Base-by-base conservation (phyloP, 2,797 vertebrate genomes). In the Ptychobarbus kaznakovi region DNA sequence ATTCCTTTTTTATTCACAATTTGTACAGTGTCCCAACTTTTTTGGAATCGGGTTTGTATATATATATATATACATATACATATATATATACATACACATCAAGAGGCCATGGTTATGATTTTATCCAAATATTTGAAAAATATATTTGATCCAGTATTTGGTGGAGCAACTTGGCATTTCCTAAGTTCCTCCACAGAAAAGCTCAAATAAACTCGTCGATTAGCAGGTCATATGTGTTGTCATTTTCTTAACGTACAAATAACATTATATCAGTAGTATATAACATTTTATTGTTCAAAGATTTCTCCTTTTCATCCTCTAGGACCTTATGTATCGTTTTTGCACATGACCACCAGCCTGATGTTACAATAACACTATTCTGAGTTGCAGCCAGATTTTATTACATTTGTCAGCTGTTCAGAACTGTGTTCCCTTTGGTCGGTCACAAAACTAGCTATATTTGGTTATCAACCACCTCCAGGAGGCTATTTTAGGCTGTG, bases 401-500 rank as follows among this genome's bases (percentile, higher is more conserved):
- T 84, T 81, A 35, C 80, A 84, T 85, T 56, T 68, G 35, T 61
- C 68, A 82, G 66, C 68, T 32, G 38, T 63, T 58, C 70, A 72
- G 69, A 38, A 13, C 63, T 35, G n/a, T 40, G 68, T 84, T 38
- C 69, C 28, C 51, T 51, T 51, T 81, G 84, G 68, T 73, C 32
- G 38, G 72, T 46, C 84, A 79, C 76, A 83, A 72, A 74, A 69
- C 65, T 63, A 44, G 82, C 80, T 87, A 86, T 87, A 88, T 89
- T 85, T 87, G 80, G 68, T 46, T 77, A 65, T 81, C 81, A 85
- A 49, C 73, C 49, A 18, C 63, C 63, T 61, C 28, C 49, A 56
- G 61, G 11, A 66, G 68, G 70, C 83, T 90, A 86, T 90, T 86
- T 82, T 86, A 85, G 49, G 70, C 77, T 82, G 89, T 90, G 89